Conservation (phyloP, 2,113 vertebrate species). For the Hirundichthys speculiger region DNA sequence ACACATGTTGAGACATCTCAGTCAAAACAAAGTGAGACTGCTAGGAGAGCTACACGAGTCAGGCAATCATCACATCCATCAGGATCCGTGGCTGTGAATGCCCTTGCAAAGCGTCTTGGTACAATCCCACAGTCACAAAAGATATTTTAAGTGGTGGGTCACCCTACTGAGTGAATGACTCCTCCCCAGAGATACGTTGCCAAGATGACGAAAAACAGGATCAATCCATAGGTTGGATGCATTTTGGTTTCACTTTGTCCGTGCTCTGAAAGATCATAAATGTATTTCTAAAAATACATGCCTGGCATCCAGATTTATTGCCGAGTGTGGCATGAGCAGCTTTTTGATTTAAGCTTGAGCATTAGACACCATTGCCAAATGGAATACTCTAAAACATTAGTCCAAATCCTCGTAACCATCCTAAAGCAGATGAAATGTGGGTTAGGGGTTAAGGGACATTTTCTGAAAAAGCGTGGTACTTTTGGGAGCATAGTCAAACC, state of each 20-base stretch:
- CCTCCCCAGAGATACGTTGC: not conserved
- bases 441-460: slow-evolving; percentile 30
- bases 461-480: slow-evolving; percentile 25
- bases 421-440: slow-evolving; percentile 30
- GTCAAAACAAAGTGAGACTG: too few relatives aligned
- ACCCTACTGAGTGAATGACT: not conserved
- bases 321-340: not conserved
- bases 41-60: not conserved
- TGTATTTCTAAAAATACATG: slow-evolving; percentile 16
- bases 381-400: slow-evolving; percentile 21
- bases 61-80: not conserved
- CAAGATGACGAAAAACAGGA: not conserved
- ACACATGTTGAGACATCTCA: too few relatives aligned
- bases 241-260: not conserved
- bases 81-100: not conserved
- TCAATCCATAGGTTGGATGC: not conserved
- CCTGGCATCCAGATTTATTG: slow-evolving; percentile 17
- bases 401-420: slow-evolving; percentile 13
- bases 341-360: not conserved
- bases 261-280: not conserved
- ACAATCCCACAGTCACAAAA: not conserved
- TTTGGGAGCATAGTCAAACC: slow-evolving; percentile 41
- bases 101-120: not conserved
- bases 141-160: not conserved
- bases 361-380: slow-evolving; percentile 12